Evolutionary conservation across 2,113 vertebrate genomes (phyloP).

Genomic region (Callithrix jacchus): DNA sequence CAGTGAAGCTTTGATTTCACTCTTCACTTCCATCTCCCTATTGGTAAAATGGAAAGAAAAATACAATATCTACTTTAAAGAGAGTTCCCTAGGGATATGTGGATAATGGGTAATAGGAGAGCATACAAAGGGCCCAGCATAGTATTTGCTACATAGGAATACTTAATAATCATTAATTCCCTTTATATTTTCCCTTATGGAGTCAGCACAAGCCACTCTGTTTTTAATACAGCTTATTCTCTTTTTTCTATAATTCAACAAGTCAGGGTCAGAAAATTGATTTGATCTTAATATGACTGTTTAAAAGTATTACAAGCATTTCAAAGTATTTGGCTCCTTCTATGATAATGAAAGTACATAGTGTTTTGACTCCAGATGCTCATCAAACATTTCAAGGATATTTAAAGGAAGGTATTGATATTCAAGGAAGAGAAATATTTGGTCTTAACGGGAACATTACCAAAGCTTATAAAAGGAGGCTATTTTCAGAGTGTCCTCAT

Average conservation of each 20-base stretch:
- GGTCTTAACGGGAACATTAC: background rate
- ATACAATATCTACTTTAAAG: background rate
- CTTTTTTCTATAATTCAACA: conserved; percentile 13
- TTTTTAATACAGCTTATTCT: background rate
- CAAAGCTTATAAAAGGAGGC: conserved; percentile 20
- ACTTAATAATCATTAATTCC: background rate
- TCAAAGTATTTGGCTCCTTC: conserved; percentile 48
- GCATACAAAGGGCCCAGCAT: accelerated
- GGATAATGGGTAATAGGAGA: background rate
- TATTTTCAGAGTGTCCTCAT: conserved; percentile 12
- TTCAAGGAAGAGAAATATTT: conserved; percentile 33
- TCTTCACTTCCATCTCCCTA: background rate
- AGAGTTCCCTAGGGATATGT: background rate
- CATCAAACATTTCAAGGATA: conserved; percentile 35
- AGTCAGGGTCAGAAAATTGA: conserved; percentile 1
- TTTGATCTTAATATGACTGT: background rate
- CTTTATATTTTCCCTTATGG: background rate
- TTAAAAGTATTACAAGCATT: conserved; percentile 38
- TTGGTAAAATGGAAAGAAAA: background rate
- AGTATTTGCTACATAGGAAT: background rate
- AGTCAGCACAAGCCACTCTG: background rate
- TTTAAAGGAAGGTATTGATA: conserved; percentile 42
- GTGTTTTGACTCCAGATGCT: conserved; percentile 11
- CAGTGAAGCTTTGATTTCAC: background rate
- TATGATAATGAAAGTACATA: conserved; percentile 16